Evolutionary conservation across 2,888 invertebrate genomes (phyloP).

Genomic region (Iselma pallidipennis): DNA sequence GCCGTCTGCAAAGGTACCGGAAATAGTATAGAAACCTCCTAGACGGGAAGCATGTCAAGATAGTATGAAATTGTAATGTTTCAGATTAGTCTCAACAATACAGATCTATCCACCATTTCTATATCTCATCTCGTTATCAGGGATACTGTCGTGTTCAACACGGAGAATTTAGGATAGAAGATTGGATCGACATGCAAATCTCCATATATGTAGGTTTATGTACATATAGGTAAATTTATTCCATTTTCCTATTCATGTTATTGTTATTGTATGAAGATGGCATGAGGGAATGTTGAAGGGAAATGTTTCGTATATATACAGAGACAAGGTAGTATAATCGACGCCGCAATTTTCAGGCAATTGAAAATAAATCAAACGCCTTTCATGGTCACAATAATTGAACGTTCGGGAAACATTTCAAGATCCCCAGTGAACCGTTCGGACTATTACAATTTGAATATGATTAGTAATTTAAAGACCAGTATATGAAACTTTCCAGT

Average conservation of each 20-base stretch:
- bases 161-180: conserved; percentile 2
- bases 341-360: background rate
- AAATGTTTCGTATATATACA: too few relatives aligned
- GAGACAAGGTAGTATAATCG: background rate
- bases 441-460: background rate
- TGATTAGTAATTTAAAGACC: background rate
- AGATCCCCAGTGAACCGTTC: background rate
- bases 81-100: conserved; percentile 8
- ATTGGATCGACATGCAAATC: conserved; percentile 3
- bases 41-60: conserved; percentile 17
- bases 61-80: conserved; percentile 11
- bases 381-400: background rate
- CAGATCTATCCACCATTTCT: conserved; percentile 3
- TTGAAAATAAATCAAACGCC: background rate
- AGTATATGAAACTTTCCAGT: background rate
- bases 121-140: background rate
- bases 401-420: background rate
- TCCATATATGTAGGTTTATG: too few relatives aligned
- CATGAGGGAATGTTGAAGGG: too few relatives aligned
- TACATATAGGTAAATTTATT: too few relatives aligned
- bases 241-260: too few relatives aligned
- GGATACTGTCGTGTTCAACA: background rate
- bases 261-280: background rate
- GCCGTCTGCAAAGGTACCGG: conserved; percentile 16
- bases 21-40: conserved; percentile 13